Percentiles rank a stretch among this genome's conserved stretches.
Conservation (phyloP, 1,140 invertebrate species). For the Rhopalosiphum maidis region DNA sequence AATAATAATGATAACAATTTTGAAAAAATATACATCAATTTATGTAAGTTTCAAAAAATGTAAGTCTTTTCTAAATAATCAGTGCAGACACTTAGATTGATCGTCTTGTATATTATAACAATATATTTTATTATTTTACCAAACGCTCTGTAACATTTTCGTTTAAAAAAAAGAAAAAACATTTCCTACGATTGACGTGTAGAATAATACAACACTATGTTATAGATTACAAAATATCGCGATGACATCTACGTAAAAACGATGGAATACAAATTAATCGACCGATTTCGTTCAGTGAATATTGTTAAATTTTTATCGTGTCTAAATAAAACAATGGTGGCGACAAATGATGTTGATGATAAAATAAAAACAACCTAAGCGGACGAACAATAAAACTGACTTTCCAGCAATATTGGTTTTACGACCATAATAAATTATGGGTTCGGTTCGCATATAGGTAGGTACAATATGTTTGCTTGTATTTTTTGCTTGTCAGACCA, state of each 20-base stretch:
- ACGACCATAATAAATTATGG: neutral
- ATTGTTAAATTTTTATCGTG: neutral
- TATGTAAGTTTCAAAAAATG: neutral
- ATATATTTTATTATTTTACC: neutral
- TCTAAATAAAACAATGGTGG: neutral
- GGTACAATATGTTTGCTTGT: neutral
- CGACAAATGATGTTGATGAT: slow-evolving; percentile 4
- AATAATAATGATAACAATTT: no score
- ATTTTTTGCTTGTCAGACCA: neutral
- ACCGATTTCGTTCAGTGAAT: neutral
- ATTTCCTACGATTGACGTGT: neutral
- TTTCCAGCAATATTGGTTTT: neutral
- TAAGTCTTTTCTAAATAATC: neutral
- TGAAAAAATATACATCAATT: neutral
- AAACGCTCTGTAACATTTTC: no score
- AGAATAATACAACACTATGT: no score
- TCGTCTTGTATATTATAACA: neutral
- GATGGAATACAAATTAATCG: neutral
- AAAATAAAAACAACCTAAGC: neutral
- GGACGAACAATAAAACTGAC: neutral
- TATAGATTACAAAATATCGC: neutral
- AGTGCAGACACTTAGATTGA: neutral
- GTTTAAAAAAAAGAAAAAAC: neutral
- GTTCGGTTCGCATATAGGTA: neutral
- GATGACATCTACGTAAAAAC: neutral